These are phyloP conservation scores for Thomomys bottae DNA, from an alignment of 2,113 vertebrate genomes.

Conservation along the genomic window DNA sequence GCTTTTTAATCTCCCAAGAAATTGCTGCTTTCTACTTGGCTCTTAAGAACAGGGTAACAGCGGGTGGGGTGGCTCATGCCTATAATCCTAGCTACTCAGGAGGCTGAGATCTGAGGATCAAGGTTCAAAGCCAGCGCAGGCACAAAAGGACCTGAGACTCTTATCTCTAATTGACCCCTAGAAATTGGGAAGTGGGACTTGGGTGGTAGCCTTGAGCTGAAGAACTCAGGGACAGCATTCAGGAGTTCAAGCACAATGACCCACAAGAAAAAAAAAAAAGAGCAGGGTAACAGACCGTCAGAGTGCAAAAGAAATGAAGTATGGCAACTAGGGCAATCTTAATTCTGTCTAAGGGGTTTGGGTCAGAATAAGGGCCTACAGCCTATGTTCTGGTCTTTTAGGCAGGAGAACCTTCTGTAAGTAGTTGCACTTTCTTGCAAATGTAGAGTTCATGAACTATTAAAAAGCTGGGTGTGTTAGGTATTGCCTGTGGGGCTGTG, in stretches of 20 bases:
- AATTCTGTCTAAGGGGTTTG: neutral
- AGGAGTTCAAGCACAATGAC: too few relatives aligned
- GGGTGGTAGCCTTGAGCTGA: too few relatives aligned
- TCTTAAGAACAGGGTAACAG: neutral
- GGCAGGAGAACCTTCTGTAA: neutral
- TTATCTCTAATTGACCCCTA: too few relatives aligned
- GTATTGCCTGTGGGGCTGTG: neutral
- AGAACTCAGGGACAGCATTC: too few relatives aligned
- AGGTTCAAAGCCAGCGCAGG: too few relatives aligned
- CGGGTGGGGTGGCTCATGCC: too few relatives aligned
- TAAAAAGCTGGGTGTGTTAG: neutral
- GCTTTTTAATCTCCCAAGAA: conserved; percentile 39
- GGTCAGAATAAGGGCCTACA: neutral
- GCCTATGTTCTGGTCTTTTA: neutral
- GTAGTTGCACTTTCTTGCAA: neutral
- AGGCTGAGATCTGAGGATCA: too few relatives aligned
- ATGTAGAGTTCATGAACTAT: neutral
- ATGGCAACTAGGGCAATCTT: neutral
- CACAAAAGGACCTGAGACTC: too few relatives aligned
- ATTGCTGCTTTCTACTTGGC: neutral
- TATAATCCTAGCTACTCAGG: too few relatives aligned
- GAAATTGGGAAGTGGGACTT: too few relatives aligned
- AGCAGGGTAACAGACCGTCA: conserved; percentile 21
- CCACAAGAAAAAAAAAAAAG: too few relatives aligned
- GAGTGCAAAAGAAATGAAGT: conserved; percentile 4